Percentiles rank a stretch among this genome's conserved stretches.
phyloP scores from a whole-genome alignment of 2,888 invertebrate genomes.

The Gymnoscelis rufifasciata region DNA sequence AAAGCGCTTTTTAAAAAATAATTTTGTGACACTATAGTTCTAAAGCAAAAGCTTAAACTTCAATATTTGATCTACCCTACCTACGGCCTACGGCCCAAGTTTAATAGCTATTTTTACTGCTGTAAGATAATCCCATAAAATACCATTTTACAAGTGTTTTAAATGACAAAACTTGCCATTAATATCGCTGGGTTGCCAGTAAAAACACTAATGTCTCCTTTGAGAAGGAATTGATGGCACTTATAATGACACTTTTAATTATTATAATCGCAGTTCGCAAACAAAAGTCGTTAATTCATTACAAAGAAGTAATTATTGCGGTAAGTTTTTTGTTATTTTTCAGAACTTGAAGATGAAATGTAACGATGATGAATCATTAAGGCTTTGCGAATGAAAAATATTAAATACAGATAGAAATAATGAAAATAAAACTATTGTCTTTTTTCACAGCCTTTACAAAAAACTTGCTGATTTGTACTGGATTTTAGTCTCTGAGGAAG shows the following conservation, averaged over 20 bases:
- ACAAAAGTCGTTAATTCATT: constrained; percentile 75
- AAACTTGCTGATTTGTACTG: no score
- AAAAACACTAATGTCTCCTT: constrained; percentile 72
- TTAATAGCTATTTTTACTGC: constrained; percentile 15
- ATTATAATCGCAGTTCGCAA: constrained; percentile 69
- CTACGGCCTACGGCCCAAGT: neutral
- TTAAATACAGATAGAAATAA: no score
- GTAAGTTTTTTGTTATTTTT: constrained; percentile 29
- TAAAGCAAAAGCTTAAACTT: no score
- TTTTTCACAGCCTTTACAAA: no score
- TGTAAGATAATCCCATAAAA: constrained; percentile 28
- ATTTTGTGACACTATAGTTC: no score
- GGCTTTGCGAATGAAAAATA: no score
- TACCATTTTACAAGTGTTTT: constrained; percentile 46
- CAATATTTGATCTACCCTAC: neutral
- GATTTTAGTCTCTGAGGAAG: no score
- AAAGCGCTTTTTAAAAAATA: no score
- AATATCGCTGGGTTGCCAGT: constrained; percentile 54
- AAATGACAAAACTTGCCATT: constrained; percentile 56
- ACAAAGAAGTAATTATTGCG: constrained; percentile 63
- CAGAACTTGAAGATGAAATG: neutral
- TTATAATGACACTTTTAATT: constrained; percentile 78
- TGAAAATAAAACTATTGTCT: no score
- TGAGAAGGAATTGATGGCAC: constrained; percentile 71
- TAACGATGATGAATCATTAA: no score